These are phyloP conservation scores for Cephalopterus ornatus DNA, from an alignment of 2,113 vertebrate genomes.

Conservation along the genomic window DNA sequence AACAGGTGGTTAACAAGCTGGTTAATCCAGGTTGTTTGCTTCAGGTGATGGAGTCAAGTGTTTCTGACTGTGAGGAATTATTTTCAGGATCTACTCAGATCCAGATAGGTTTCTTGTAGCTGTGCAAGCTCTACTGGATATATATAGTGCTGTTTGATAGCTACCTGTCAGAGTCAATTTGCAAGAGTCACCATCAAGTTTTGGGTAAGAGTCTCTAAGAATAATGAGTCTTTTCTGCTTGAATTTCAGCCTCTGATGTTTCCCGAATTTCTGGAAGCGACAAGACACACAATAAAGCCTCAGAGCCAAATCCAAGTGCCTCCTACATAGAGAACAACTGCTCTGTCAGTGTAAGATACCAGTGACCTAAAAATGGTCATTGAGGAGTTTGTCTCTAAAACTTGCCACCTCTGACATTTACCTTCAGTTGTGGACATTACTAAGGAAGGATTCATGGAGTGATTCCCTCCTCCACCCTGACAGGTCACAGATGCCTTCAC, in stretches of 20 bases:
- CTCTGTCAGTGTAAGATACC: not conserved
- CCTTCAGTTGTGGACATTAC: not conserved
- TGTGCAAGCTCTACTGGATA: not conserved
- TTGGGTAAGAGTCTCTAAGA: not conserved
- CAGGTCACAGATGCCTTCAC: not conserved
- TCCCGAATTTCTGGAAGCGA: not conserved
- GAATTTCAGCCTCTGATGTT: slow-evolving; percentile 20
- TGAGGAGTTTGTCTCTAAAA: not conserved
- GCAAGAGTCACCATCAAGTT: slow-evolving; percentile 31
- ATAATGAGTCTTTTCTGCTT: slow-evolving; percentile 36
- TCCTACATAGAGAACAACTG: not conserved
- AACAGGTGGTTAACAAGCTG: slow-evolving; percentile 59
- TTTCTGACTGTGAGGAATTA: slow-evolving; percentile 55
- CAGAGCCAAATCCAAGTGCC: not conserved
- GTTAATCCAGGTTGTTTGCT: slow-evolving; percentile 58
- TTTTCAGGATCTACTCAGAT: slow-evolving; percentile 48
- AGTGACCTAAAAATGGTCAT: not conserved
- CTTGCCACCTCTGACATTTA: not conserved
- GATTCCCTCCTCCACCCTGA: accelerated
- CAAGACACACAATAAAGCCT: not conserved
- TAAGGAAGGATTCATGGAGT: not conserved
- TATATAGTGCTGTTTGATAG: slow-evolving; percentile 23
- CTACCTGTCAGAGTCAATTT: slow-evolving; percentile 39
- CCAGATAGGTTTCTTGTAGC: slow-evolving; percentile 26
- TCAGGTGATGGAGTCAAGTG: slow-evolving; percentile 54